Evolutionary conservation across 2,888 invertebrate species (phyloP).

Genomic region (Archips crataeganus): DNA sequence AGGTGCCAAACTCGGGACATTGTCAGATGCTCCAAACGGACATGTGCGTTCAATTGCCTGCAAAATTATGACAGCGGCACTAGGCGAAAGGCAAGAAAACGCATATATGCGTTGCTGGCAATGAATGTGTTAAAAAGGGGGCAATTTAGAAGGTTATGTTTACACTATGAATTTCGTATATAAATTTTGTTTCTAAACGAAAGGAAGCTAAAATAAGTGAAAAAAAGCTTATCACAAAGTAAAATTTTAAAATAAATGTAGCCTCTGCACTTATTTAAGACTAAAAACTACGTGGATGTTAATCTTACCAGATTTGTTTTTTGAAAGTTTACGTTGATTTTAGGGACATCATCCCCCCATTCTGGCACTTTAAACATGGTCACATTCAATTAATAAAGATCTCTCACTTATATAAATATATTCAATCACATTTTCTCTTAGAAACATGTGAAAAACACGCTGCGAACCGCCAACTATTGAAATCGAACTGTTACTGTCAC

Average conservation of each 20-base stretch:
- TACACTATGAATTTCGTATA: constrained; percentile 14
- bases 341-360: constrained; percentile 64
- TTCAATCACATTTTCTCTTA: constrained; percentile 5
- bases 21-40: no score
- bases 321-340: constrained; percentile 52
- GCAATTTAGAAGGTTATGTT: constrained; percentile 31
- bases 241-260: neutral
- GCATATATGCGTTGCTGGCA: no score
- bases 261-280: neutral
- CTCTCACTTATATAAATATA: neutral
- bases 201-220: neutral
- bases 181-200: neutral
- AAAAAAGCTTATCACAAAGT: neutral
- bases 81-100: no score
- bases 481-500: neutral
- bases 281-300: constrained; percentile 27
- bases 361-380: constrained; percentile 69
- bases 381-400: neutral
- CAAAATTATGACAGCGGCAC: no score
- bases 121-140: neutral
- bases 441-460: constrained; percentile 36
- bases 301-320: constrained; percentile 53
- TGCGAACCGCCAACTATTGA: neutral
- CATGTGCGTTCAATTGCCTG: no score
- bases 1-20: no score